These are phyloP conservation scores for Sylvia borin DNA, from an alignment of 2,797 vertebrate species.

Conservation along the genomic window DNA sequence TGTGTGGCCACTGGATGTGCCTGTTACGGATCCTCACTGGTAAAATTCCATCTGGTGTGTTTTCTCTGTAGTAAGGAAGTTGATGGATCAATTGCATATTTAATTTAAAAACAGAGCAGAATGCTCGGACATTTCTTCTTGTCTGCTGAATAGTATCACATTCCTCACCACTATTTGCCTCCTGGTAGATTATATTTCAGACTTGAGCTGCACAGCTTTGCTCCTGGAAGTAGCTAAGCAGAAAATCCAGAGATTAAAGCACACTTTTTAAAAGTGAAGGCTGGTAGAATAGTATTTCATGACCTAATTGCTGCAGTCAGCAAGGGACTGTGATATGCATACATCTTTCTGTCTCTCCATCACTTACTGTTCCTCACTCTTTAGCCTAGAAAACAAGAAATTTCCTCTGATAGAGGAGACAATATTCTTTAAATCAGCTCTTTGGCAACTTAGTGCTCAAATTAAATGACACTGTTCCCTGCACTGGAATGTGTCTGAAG, in stretches of 20 bases:
- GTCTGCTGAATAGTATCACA: neutral
- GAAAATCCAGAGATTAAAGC: slow-evolving; percentile 15
- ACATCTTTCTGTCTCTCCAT: neutral
- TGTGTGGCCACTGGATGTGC: neutral
- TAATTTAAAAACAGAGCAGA: neutral
- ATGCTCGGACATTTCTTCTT: neutral
- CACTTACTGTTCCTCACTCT: neutral
- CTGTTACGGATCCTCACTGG: neutral
- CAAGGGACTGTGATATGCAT: neutral
- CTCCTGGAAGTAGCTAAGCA: neutral
- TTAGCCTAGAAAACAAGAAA: neutral
- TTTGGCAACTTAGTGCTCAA: neutral
- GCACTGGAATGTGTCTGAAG: neutral
- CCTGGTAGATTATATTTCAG: neutral
- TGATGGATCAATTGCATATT: neutral
- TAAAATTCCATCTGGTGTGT: neutral
- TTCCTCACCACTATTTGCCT: neutral
- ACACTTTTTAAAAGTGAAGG: neutral
- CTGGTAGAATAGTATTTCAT: neutral
- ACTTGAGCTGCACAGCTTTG: neutral
- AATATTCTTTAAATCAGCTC: neutral
- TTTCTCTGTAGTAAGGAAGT: neutral
- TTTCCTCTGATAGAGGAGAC: neutral
- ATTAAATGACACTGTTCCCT: neutral
- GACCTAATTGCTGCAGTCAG: neutral